These are phyloP conservation scores for Neomorphus geoffroyi DNA, from an alignment of 2,797 vertebrate species.

Conservation along the genomic window DNA sequence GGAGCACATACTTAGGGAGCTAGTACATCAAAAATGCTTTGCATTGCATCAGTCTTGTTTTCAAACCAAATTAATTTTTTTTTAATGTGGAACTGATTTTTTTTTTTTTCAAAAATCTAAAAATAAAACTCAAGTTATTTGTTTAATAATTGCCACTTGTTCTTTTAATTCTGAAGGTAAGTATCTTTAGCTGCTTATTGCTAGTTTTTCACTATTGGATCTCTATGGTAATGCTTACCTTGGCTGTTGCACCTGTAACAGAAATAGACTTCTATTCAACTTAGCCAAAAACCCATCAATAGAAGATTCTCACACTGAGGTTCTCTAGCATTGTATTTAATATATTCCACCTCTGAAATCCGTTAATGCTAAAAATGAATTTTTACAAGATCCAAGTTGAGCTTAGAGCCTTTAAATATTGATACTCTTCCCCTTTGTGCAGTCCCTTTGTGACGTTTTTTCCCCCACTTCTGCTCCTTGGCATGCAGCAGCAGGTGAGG, in stretches of 20 bases:
- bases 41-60: background rate
- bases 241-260: background rate
- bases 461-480: conserved; percentile 5
- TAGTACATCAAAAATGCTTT: background rate
- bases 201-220: background rate
- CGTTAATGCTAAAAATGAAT: conserved; percentile 48
- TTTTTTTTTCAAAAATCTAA: background rate
- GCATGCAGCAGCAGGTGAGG: conserved; percentile 27
- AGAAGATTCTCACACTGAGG: background rate
- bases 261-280: background rate
- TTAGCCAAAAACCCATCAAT: background rate
- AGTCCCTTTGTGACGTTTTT: background rate
- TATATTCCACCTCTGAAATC: conserved; percentile 38
- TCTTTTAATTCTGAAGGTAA: background rate
- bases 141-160: background rate
- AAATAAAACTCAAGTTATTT: background rate
- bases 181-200: background rate
- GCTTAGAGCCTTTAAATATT: conserved; percentile 37
- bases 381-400: conserved; percentile 7
- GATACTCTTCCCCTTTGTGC: conserved; percentile 5
- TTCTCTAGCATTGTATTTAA: conserved; percentile 30
- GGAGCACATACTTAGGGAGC: background rate
- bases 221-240: background rate
- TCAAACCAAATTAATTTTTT: background rate
- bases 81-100: background rate